Conservation (phyloP, 2,888 invertebrate species). For the Abscondita cerata region DNA sequence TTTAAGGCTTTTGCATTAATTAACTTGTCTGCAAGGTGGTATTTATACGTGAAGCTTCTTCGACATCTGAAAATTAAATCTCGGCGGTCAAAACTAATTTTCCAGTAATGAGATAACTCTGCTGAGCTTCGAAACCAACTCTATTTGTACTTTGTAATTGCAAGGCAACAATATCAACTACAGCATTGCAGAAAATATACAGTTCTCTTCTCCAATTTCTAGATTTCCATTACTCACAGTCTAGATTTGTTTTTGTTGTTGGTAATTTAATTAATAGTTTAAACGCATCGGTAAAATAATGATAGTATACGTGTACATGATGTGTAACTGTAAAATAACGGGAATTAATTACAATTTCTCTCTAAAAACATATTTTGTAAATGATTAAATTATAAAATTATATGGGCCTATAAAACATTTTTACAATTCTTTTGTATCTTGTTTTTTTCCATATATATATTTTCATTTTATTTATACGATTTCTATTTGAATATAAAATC, state of each 20-base stretch:
- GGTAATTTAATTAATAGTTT: conserved; percentile 8
- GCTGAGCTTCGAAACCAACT: conserved; percentile 37
- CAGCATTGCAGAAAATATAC: conserved; percentile 9
- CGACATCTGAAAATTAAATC: conserved; percentile 20
- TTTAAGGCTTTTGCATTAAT: too few species aligned
- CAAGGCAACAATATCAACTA: conserved; percentile 21
- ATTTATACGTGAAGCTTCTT: background rate
- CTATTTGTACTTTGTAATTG: conserved; percentile 41
- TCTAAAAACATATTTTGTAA: too few species aligned
- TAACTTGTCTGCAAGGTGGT: too few species aligned
- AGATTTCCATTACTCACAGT: conserved; percentile 10
- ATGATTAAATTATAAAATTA: too few species aligned
- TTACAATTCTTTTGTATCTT: too few species aligned
- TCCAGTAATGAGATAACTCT: conserved; percentile 42
- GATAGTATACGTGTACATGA: background rate
- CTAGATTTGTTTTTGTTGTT: background rate
- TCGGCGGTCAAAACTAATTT: conserved; percentile 38
- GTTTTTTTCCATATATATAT: too few species aligned
- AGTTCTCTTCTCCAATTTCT: conserved; percentile 1
- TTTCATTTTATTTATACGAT: too few species aligned
- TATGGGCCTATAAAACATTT: too few species aligned
- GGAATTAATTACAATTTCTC: conserved; percentile 5
- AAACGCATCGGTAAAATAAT: conserved; percentile 4
- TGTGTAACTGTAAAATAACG: background rate
- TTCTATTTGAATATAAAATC: too few species aligned